A percentile compares a stretch with the other conserved stretches of the same genome.
phyloP scores from a whole-genome alignment of 2,888 invertebrate genomes.

The Tupiocoris notatus region DNA sequence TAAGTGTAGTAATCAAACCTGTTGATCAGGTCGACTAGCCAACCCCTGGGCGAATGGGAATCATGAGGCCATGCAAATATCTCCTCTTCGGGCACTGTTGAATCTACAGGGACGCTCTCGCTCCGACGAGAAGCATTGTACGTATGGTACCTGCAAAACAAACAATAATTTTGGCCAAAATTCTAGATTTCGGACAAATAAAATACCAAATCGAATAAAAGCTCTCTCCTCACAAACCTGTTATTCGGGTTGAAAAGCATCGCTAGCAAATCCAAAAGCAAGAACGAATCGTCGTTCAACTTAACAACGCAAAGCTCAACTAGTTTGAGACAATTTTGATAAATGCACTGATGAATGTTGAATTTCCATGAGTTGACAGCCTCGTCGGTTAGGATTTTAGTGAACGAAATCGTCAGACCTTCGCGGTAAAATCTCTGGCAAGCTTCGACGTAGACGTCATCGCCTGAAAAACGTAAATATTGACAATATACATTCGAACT shows the following conservation, averaged over 20 bases:
- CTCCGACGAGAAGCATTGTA: conserved; percentile 76
- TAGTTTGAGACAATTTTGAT: conserved; percentile 87
- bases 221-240: conserved; percentile 69
- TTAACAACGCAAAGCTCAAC: conserved; percentile 91
- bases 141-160: conserved; percentile 70
- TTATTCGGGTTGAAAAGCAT: conserved; percentile 94
- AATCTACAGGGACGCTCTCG: conserved; percentile 66
- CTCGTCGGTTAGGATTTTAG: conserved; percentile 95
- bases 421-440: conserved; percentile 95
- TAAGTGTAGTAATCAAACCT: conserved; percentile 57
- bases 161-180: background rate
- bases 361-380: conserved; percentile 97
- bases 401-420: conserved; percentile 89
- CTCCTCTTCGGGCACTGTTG: conserved; percentile 67
- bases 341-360: conserved; percentile 93
- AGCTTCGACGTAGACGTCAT: conserved; percentile 82
- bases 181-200: too few species aligned
- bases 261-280: conserved; percentile 84
- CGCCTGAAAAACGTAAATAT: conserved; percentile 64
- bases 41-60: conserved; percentile 83
- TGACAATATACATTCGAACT: too few species aligned
- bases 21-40: conserved; percentile 95
- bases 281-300: conserved; percentile 84
- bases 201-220: background rate
- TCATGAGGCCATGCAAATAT: conserved; percentile 73